phyloP scores from a whole-genome alignment of 2,797 vertebrate species.

The Miichthys miiuy region DNA sequence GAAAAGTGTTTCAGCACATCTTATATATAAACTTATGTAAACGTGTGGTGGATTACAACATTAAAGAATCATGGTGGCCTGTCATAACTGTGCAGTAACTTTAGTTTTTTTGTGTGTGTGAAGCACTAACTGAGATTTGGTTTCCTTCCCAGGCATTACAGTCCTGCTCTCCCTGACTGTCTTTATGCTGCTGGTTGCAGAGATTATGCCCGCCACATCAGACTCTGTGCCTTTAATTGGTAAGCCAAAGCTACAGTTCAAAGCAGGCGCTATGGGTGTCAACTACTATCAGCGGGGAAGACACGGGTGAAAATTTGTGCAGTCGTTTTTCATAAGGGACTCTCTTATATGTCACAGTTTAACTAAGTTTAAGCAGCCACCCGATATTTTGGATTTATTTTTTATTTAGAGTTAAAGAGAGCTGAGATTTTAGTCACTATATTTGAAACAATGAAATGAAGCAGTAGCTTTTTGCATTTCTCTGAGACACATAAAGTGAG shows the following conservation, averaged over 20 bases:
- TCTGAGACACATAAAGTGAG: neutral
- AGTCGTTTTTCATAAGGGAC: constrained; percentile 30
- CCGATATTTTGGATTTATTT: neutral
- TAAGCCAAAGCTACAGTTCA: constrained; percentile 75
- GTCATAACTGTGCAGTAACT: neutral
- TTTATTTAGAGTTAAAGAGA: constrained; percentile 3
- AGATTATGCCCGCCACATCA: constrained; percentile 97
- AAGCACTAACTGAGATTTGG: constrained; percentile 29
- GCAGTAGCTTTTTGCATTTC: constrained; percentile 3
- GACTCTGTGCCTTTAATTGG: constrained; percentile 97
- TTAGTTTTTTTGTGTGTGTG: neutral
- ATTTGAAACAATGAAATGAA: constrained; percentile 23
- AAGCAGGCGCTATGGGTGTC: constrained; percentile 34
- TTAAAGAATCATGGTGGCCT: neutral
- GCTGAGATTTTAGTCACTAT: constrained; percentile 13
- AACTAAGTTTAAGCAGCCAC: constrained; percentile 13
- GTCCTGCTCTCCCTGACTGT: constrained; percentile 95
- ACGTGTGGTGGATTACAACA: constrained; percentile 16
- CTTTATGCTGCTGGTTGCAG: constrained; percentile 96
- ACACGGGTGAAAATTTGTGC: neutral
- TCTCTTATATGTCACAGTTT: constrained; percentile 25
- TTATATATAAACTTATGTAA: neutral
- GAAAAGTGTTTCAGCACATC: neutral
- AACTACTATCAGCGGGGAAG: constrained; percentile 19
- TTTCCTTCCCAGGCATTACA: constrained; percentile 89